Base-by-base conservation (phyloP, 2,888 invertebrate species). In the Heterodera filipjevi region DNA sequence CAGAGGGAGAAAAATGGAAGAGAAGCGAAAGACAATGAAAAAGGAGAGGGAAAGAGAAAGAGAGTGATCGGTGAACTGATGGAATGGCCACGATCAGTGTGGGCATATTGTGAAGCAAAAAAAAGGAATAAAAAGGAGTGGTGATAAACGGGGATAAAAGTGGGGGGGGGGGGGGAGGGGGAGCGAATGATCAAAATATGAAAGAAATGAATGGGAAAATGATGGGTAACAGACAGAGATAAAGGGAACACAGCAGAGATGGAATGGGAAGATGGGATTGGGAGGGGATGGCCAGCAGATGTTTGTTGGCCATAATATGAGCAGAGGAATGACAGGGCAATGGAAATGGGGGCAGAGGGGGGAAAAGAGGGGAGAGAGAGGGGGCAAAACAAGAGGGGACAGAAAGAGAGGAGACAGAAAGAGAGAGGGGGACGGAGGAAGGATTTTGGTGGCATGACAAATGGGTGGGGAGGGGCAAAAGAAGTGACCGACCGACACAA, bases 241-340 rank as follows among this genome's bases (percentile, higher is more conserved):
- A 59, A 59, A 59, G n/a, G 27, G 59, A 22, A 27, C 39, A 27
- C 39, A 27, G 49, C 49, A 49, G 16, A 14, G 49, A 49, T 49
- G 49, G 49, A 59, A 59, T 1, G 59, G 59, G n/a, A 27, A 5
- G 3, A 3, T 3, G 53, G 53, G 53, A 19, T 16, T 1, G 1
- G 53, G 53, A 22, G 16, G 19, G 59, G n/a, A n/a, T 27, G 59
- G n/a, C 59, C 59, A 59, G 59, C 59, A 59, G 59, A 59, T 59
- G 59, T 59, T 59, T 59, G 59, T 59, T 59, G n/a, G 59, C 59
- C 59, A 59, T n/a, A 59, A n/a, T 3, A 59, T 59, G 59, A n/a
- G 59, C 19, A 59, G 22, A 22, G 22, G 27, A 22, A n/a, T n/a
- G n/a, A n/a, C n/a, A n/a, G n/a, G 59, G 59, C 59, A 6, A 59